Evolutionary conservation across 2,888 invertebrate species (phyloP), one percentile per base, ranked within the genome.

Genomic region (Acleris cristana): DNA sequence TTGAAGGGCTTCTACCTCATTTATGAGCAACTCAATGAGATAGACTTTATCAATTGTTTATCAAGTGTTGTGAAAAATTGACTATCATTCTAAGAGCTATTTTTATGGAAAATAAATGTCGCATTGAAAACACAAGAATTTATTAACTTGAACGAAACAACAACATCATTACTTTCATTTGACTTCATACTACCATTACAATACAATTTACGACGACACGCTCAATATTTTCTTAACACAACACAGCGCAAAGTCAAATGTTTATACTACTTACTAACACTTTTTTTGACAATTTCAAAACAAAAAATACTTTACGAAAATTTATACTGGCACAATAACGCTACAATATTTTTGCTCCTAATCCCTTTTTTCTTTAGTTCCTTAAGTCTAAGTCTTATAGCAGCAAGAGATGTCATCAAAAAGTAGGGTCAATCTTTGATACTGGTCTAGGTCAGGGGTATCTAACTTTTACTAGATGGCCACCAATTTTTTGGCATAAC

Each of bases 81-180:
- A 34, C 34, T 14, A 40, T 14, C 1, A 1, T 30, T 26, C n/a
- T 23, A 26, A 8, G 10, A 51, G 19, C n/a, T 8, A 8, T 1
- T 56, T 7, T 44, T 56, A 21, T 48, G 18, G n/a, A 23, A 58
- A 58, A 48, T 58, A 58, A 58, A 30, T 26, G 18, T 48, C 16
- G 45, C 7, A 12, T 58, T 48, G n/a, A 60, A 49, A 56, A 52
- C 12, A 61, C 66, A 57, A 16, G 49, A 66, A 66, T 66, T 66
- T 66, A 66, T 57, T 66, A 52, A 45, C 26, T 49, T 62, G 52
- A 26, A 65, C 40, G 23, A 55, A 5, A 56, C 61, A 61, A 55
- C 40, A 0, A 56, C 44, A 55, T n/a, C 16, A 44, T 44, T n/a
- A 44, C 44, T 6, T 44, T 56, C 21, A 56, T 56, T 56, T 44